phyloP scores from a whole-genome alignment of 2,113 vertebrate genomes.

The Serinus canaria region DNA sequence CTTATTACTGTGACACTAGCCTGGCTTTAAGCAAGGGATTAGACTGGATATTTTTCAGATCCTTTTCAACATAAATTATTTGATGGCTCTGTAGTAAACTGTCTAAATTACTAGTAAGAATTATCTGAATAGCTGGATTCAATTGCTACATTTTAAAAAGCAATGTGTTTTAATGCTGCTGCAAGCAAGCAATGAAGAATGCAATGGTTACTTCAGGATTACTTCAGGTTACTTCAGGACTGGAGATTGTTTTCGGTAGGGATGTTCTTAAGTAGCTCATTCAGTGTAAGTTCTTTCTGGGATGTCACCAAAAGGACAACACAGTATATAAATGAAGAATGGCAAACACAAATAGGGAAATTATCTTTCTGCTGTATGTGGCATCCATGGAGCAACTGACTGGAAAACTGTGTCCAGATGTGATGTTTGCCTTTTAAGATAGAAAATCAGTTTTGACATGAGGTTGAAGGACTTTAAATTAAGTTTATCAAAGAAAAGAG shows the following conservation, averaged over 20 bases:
- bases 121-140: not conserved
- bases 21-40: not conserved
- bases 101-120: not conserved
- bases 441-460: not conserved
- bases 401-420: not conserved
- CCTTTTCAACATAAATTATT: not conserved
- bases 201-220: not conserved
- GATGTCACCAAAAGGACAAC: not conserved
- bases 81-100: not conserved
- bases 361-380: not conserved
- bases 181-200: accelerated
- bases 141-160: not conserved
- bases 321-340: not conserved
- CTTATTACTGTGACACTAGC: not conserved
- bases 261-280: not conserved
- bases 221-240: not conserved
- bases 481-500: not conserved
- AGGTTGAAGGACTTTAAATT: not conserved
- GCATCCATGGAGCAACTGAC: not conserved
- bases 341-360: not conserved
- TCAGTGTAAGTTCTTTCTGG: not conserved
- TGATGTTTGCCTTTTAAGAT: not conserved
- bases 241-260: not conserved
- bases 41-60: not conserved
- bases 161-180: not conserved